A percentile compares a stretch with the other conserved stretches of the same genome.
phyloP scores from a whole-genome alignment of 2,888 invertebrate genomes.

The Deilephila porcellus region DNA sequence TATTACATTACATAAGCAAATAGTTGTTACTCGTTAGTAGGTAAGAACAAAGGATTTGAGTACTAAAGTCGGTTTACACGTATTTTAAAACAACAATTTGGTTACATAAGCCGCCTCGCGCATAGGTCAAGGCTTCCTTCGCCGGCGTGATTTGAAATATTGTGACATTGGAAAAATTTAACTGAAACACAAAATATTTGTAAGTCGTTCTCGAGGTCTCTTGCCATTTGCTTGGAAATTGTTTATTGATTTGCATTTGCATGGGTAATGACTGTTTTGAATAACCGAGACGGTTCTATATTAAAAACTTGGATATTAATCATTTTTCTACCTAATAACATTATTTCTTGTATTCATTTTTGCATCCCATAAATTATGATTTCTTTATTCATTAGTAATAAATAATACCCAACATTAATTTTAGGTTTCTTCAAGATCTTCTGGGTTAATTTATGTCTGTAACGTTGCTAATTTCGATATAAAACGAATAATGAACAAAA shows the following conservation, averaged over 20 bases:
- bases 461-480: neutral
- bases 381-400: neutral
- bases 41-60: constrained; percentile 40
- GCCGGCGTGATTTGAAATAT: constrained; percentile 36
- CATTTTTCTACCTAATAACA: neutral
- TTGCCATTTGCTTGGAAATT: constrained; percentile 9
- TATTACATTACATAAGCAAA: neutral
- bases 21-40: constrained; percentile 27
- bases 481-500: neutral
- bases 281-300: neutral
- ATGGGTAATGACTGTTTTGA: neutral
- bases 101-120: constrained; percentile 37
- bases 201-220: constrained; percentile 16
- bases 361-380: neutral
- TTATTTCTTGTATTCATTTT: neutral
- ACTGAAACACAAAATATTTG: constrained; percentile 30
- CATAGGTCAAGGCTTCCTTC: constrained; percentile 42
- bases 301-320: neutral
- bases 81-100: constrained; percentile 41
- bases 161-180: constrained; percentile 41
- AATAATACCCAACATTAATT: neutral
- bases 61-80: constrained; percentile 36
- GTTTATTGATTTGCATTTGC: neutral
- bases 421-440: neutral
- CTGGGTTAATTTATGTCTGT: neutral